Conservation (phyloP, 2,888 invertebrate species). For the Zaprionus obscuricornis region DNA sequence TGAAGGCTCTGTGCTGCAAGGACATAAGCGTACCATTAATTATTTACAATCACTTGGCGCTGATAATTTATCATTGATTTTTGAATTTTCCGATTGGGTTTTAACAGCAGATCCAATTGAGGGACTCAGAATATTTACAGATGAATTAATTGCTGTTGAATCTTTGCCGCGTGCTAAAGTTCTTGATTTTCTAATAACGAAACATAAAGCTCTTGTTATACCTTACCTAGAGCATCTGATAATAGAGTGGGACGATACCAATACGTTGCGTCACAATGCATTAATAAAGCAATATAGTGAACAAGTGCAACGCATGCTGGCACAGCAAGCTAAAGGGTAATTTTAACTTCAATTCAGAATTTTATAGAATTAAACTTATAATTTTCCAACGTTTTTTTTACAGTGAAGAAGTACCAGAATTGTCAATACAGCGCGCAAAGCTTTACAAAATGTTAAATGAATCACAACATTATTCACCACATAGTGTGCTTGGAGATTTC, state of each 20-base stretch:
- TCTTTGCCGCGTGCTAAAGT: conserved; percentile 94
- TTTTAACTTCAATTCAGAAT: too few relatives aligned
- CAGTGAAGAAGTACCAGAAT: conserved; percentile 52
- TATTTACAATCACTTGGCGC: conserved; percentile 95
- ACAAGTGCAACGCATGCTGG: conserved; percentile 85
- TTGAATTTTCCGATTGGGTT: conserved; percentile 97
- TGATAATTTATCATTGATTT: conserved; percentile 93
- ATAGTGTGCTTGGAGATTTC: conserved; percentile 93
- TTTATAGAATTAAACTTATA: too few relatives aligned
- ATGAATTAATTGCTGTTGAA: conserved; percentile 94
- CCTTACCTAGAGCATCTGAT: conserved; percentile 98
- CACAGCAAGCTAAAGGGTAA: conserved; percentile 53
- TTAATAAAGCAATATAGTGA: conserved; percentile 95
- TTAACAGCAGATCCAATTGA: conserved; percentile 93
- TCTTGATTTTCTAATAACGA: conserved; percentile 93
- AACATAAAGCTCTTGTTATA: conserved; percentile 91
- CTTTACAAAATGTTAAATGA: conserved; percentile 91
- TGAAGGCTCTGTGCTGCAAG: conserved; percentile 88
- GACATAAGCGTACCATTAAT: conserved; percentile 92
- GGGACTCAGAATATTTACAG: conserved; percentile 94
- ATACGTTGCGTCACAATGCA: conserved; percentile 94
- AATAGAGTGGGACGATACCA: conserved; percentile 93
- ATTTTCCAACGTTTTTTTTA: too few relatives aligned
- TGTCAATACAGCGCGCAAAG: conserved; percentile 84
- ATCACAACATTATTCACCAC: conserved; percentile 92